Conservation (phyloP, 1,140 invertebrate genomes). For the Lepidotrigona ventralis region DNA sequence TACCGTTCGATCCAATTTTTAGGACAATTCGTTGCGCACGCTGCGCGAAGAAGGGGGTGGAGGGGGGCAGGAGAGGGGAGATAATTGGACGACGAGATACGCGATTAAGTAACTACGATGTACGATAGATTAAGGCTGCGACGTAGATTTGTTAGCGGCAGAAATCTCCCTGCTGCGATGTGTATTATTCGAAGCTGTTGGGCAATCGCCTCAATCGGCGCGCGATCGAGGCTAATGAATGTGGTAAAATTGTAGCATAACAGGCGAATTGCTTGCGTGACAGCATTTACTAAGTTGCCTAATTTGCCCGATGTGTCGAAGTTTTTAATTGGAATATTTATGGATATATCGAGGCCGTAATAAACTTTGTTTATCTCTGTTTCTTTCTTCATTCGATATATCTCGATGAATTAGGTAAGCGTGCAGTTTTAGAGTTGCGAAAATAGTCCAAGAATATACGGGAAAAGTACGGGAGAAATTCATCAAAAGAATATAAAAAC, state of each 20-base stretch:
- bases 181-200: conserved; percentile 15
- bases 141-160: conserved; percentile 15
- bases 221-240: conserved; percentile 15
- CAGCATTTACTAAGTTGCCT: conserved; percentile 5
- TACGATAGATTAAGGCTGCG: conserved; percentile 1
- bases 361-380: neutral
- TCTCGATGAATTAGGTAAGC: neutral
- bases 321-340: conserved; percentile 2
- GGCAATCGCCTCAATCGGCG: neutral
- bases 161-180: conserved; percentile 10
- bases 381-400: neutral
- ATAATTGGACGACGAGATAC: conserved; percentile 18
- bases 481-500: too few species aligned
- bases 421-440: neutral
- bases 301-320: neutral
- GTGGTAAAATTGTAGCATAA: conserved; percentile 6
- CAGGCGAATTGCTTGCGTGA: neutral
- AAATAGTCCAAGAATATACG: neutral
- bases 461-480: too few species aligned
- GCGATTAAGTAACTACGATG: conserved; percentile 1
- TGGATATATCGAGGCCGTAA: neutral
- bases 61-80: too few species aligned
- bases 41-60: too few species aligned
- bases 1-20: conserved; percentile 36
- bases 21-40: neutral